Evolutionary conservation across 2,113 vertebrate species (phyloP), one percentile per base, ranked within the genome.

Genomic region (Ciconia stormi): DNA sequence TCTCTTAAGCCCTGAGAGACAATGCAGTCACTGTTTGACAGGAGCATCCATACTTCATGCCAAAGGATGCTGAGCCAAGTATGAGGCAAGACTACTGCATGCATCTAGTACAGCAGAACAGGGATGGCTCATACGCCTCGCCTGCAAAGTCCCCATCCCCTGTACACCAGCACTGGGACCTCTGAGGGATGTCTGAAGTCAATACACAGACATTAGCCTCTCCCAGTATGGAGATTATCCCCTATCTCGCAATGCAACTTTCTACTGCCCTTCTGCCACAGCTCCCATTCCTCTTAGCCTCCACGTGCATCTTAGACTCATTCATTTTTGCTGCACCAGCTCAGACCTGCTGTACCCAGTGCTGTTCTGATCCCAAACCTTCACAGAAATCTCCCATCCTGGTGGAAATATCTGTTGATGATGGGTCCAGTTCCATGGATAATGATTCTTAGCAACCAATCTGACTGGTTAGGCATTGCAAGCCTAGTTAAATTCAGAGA

Each of bases 21-120:
- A 97, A 94, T 91, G 91, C 14, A 92, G 91, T 88, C 82, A 97
- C 82, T 97, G 95, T 98, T 93, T 96, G 88, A 92, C 87, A 89
- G 95, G 10, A 96, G 78, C 77, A 97, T 94, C 44, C 74, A 93
- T 44, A 47, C 55, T 86, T 61, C 83, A 82, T 61, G 77, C 86
- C 87, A 89, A 91, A 86, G 66, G 76, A 82, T 55, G 29, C 27
- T 67, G 46, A 56, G 87, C 93, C 96, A 97, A 91, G 49, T 63
- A 69, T 85, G 76, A 95, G n/a, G 46, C 71, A 93, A 95, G 14
- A 46, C 34, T 90, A 61, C 44, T 32, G 14, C 56, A 86, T 29
- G 38, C 36, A 74, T 32, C 80, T 62, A 55, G 38, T 72, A 86
- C 46, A 90, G 76, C 50, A 83, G 76, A 92, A 82, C n/a, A 66